A percentile compares a stretch with the other conserved stretches of the same genome.
These are phyloP conservation scores for Tenthredo livida DNA, from an alignment of 2,888 invertebrate species.

Conservation along the genomic window DNA sequence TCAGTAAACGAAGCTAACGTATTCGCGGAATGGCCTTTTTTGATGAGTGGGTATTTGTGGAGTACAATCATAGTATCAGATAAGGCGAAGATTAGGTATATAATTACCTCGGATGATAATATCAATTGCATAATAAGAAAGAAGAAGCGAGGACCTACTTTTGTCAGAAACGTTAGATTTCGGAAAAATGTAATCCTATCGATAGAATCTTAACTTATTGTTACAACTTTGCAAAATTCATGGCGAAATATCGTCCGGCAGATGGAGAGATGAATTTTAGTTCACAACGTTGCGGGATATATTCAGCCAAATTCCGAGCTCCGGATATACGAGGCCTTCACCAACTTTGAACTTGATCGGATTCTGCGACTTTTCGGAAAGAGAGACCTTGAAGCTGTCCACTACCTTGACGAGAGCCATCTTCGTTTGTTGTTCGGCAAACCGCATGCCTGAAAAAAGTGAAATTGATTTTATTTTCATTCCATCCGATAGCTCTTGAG, in stretches of 20 bases:
- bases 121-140: too few species aligned
- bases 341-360: background rate
- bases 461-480: background rate
- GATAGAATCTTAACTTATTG: too few species aligned
- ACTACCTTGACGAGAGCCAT: conserved; percentile 63
- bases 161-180: background rate
- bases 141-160: too few species aligned
- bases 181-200: too few species aligned
- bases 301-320: conserved; percentile 4
- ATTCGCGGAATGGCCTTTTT: too few species aligned
- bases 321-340: background rate
- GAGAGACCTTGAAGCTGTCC: conserved; percentile 60
- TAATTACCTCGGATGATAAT: too few species aligned
- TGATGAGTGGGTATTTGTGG: too few species aligned
- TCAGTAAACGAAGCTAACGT: too few species aligned
- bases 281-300: background rate
- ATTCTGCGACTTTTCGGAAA: conserved; percentile 25
- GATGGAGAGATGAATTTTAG: background rate
- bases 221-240: too few species aligned
- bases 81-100: too few species aligned
- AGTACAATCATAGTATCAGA: too few species aligned
- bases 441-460: conserved; percentile 34
- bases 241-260: background rate
- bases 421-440: conserved; percentile 56
- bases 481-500: too few species aligned